Evolutionary conservation across 1,140 invertebrate species (phyloP), one percentile per base, ranked within the genome.

Genomic region (Muscidifurax raptorellus): DNA sequence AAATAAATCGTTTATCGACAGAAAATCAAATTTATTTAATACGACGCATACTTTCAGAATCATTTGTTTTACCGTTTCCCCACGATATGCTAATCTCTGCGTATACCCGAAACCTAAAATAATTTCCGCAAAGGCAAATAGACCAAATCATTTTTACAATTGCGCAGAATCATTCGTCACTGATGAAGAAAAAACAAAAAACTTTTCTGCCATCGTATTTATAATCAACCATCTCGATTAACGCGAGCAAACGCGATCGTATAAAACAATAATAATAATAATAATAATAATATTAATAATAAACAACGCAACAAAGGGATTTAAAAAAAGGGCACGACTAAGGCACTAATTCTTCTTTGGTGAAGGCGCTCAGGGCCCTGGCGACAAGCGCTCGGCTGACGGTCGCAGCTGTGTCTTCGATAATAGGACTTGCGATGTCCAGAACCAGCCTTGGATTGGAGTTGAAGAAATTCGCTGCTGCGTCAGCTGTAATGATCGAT

Each of bases 361-460:
- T 94, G 77, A 95, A 92, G 2, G 90, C 90, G 28, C 92, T 92
- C 2, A 95, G 91, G 59, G 95, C 93, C 90, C 95, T 94, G 83
- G 95, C 94, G 28, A 93, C 90, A 82, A 95, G 94, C 2, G 95
- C 94, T 89, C 94, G 94, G 67, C 94, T 91, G 25, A 95, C 93
- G 5, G 94, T 94, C 1, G 94, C 94, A 0, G 94, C 92, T 22
- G 95, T 96, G 86, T 96, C 96, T 87, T 96, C 95, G 52, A 96
- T 94, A 22, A 96, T 95, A 15, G 96, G 96, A 89, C 94, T 95
- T 9, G 96, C 92, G 71, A 96, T 95, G 86, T 96, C 95, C 90
- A 96, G 89, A 15, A 96, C 94, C n/a, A 95, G 90, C 25, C 93
- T 90, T 2, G 95, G 95, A 91, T 96, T 96, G 67, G 95, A 93